Evolutionary conservation across 2,797 vertebrate species (phyloP).

Genomic region (Synanceia verrucosa): DNA sequence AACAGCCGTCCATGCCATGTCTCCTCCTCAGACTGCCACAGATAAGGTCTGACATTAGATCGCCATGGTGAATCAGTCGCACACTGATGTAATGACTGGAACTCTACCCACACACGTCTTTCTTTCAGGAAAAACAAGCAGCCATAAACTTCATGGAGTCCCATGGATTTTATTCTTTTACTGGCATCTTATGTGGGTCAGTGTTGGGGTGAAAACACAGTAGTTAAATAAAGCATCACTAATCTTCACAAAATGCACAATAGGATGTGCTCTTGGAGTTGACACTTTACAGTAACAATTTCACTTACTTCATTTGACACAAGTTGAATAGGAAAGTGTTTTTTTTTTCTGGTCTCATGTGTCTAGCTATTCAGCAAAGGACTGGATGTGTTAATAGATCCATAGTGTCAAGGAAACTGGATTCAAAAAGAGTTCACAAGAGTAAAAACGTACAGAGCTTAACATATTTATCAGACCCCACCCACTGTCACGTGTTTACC

Average conservation of each 20-base stretch:
- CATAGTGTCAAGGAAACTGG: not conserved
- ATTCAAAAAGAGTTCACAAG: not conserved
- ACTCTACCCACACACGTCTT: not conserved
- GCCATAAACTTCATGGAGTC: too few relatives aligned
- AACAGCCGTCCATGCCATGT: slow-evolving; percentile 13
- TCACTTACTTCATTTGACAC: not conserved
- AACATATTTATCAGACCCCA: too few relatives aligned
- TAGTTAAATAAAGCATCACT: too few relatives aligned
- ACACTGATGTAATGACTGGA: not conserved
- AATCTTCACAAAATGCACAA: not conserved
- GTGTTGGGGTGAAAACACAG: not conserved
- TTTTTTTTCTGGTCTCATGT: not conserved
- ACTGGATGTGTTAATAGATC: too few relatives aligned
- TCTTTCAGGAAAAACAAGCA: not conserved
- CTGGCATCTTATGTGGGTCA: not conserved
- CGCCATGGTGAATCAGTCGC: not conserved
- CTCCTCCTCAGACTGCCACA: slow-evolving; percentile 45
- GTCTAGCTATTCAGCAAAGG: not conserved
- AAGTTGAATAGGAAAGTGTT: not conserved
- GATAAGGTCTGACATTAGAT: slow-evolving; percentile 35
- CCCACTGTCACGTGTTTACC: too few relatives aligned
- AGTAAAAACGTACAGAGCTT: too few relatives aligned
- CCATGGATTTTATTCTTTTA: not conserved
- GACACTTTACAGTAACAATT: not conserved
- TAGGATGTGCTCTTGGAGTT: not conserved